Base-by-base conservation (phyloP, 2,113 vertebrate species). In the Myrmophylax atrothorax region DNA sequence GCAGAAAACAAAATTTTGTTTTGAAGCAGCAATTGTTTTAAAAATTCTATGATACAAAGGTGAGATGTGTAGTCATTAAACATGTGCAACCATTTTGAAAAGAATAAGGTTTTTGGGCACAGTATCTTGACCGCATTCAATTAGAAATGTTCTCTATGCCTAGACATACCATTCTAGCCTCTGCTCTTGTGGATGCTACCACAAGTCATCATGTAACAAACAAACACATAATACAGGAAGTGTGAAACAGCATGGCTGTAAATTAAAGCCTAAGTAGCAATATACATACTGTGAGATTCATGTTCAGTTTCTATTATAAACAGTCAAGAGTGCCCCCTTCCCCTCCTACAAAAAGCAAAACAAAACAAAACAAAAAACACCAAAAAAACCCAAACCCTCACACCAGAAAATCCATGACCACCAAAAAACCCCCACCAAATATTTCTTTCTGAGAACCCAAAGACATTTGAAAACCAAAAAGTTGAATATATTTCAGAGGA, bases 211-310 rank as follows among this genome's bases (percentile, higher is more conserved):
- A 12, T 24, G 10, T 14, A 63, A 60, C 44, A 73, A 77, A 31
- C 3, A 46, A 50, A 52, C 1, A 40, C 0, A 1, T 74, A 60
- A 38, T 35, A 18, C 1, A 40, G 20, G n/a, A n/a, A 62, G 16
- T 33, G 18, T 59, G 37, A 83, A 88, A 79, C 62, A 52, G 5
- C 18, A 37, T 28, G 11, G 13, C 26, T 82, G 7, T 56, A 52
- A 29, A 38, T 91, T 46, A 64, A 67, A 74, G 11, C 10, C 4
- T 52, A 59, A 12, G 14, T 62, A 52, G 1, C 3, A n/a, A 2
- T 68, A 20, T 67, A 35, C 33, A 18, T 63, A 33, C 35, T 53
- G 18, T 33, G 40, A 85, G 14, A 73, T 76, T 52, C 14, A 19
- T 44, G 14, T 76, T 55, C 38, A 44, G 23, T 52, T 63, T 60